Conservation (phyloP, 2,888 invertebrate genomes). For the Hoplodrina ambigua region DNA sequence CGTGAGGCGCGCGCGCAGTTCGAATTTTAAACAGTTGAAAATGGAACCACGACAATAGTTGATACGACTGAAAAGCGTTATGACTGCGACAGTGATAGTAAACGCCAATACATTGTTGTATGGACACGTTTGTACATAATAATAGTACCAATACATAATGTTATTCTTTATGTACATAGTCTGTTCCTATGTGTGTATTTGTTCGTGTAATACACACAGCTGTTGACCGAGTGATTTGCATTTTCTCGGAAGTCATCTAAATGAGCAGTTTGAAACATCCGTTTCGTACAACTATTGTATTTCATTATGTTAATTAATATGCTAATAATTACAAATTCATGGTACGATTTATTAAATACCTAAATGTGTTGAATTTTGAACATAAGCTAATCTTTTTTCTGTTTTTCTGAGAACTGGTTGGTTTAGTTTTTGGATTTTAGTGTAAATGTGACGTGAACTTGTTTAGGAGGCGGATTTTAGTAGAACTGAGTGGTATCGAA, state of each 20-base stretch:
- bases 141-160: constrained; percentile 26
- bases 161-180: neutral
- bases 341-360: constrained; percentile 32
- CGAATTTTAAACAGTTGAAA: constrained; percentile 53
- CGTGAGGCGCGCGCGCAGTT: constrained; percentile 22
- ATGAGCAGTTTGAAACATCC: constrained; percentile 33
- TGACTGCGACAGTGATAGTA: constrained; percentile 16
- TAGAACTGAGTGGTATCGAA: neutral
- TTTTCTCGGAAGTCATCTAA: constrained; percentile 59
- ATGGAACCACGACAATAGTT: constrained; percentile 17
- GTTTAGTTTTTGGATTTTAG: constrained; percentile 14
- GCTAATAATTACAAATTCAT: constrained; percentile 35
- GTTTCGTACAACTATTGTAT: constrained; percentile 40
- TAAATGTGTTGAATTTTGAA: constrained; percentile 28
- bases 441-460: constrained; percentile 22
- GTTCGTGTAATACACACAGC: constrained; percentile 8
- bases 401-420: constrained; percentile 18
- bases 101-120: constrained; percentile 1
- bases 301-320: constrained; percentile 50
- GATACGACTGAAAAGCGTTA: constrained; percentile 18
- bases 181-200: constrained; percentile 12
- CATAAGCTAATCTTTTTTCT: constrained; percentile 20
- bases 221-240: constrained; percentile 46
- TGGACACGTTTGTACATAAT: constrained; percentile 1
- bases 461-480: neutral